A percentile compares a stretch with the other conserved stretches of the same genome.
These are phyloP conservation scores for Hyposoter didymator DNA, from an alignment of 2,888 invertebrate genomes.

Conservation along the genomic window DNA sequence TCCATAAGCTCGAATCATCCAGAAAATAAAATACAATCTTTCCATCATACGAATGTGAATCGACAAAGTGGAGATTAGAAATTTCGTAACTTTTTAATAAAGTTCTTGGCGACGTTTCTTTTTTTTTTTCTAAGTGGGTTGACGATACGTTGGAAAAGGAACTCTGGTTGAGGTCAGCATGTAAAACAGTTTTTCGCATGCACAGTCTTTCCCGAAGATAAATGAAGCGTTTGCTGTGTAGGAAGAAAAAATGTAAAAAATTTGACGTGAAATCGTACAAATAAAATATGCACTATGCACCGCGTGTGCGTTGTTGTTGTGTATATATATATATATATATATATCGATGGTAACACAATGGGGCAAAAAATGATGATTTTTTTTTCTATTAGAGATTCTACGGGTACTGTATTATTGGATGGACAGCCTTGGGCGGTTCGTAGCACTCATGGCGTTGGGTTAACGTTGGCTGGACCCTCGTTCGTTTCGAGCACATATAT, in stretches of 20 bases:
- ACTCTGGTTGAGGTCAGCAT: too few relatives aligned
- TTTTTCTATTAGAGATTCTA: conserved; percentile 32
- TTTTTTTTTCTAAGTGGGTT: too few relatives aligned
- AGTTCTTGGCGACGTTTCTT: too few relatives aligned
- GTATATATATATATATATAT: conserved; percentile 2
- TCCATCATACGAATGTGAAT: too few relatives aligned
- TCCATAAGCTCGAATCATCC: too few relatives aligned
- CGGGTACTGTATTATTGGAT: conserved; percentile 48
- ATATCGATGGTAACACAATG: conserved; percentile 10
- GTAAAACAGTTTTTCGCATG: too few relatives aligned
- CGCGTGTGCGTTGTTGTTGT: not conserved
- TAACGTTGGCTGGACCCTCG: conserved; percentile 29
- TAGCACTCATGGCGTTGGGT: conserved; percentile 24
- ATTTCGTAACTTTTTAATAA: too few relatives aligned
- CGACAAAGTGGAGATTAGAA: too few relatives aligned
- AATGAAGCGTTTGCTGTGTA: not conserved
- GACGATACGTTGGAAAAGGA: too few relatives aligned
- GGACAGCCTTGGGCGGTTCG: conserved; percentile 52
- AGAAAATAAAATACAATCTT: too few relatives aligned
- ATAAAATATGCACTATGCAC: not conserved
- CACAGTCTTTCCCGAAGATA: not conserved
- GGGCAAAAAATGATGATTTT: conserved; percentile 14
- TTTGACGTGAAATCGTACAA: not conserved
- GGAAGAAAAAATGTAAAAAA: not conserved
- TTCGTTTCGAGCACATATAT: conserved; percentile 15